Evolutionary conservation across 1,140 invertebrate species (phyloP), one percentile per base, ranked within the genome.

Genomic region (Drosophila takahashii): DNA sequence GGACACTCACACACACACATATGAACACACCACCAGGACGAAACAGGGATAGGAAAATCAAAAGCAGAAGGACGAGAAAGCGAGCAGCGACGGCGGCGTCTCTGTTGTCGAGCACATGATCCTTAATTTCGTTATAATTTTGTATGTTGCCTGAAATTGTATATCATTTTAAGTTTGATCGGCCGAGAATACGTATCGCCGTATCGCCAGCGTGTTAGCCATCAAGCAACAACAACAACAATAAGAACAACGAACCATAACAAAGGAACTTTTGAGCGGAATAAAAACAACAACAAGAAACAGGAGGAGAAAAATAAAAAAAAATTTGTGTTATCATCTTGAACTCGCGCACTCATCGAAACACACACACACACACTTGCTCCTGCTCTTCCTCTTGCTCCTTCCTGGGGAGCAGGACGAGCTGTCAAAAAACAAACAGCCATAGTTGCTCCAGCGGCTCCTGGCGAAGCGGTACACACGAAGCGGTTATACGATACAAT

Each of bases 121-220:
- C 91, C 91, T 92, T 92, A 92, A 92, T 92, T 92, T 92, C 83
- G 91, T 92, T 92, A 92, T 92, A 90, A 87, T 92, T 92, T 91
- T 91, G 80, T 89, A 89, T 90, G 90, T 87, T 91, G 90, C 66
- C 72, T 86, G 84, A 86, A 91, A 91, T 91, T 77, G 85, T 91
- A 92, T 91, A 92, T 92, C 91, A 92, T 92, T 92, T 92, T 91
- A 91, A 92, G 83, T 92, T 91, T 92, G 91, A 92, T 92, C 91
- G 91, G 86, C 91, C 83, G 91, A 83, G 91, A 91, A 91, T 92
- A 91, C 84, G 90, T 92, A 91, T 81, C 75, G 72, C 54, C 77
- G 79, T 83, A 32, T 9, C 29, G 83, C 48, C 48, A 79, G 79
- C 77, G 66, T 89, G 66, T 89, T 73, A 81, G 64, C 52, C 75